Evolutionary conservation across 53 echinoderm and acorn worm genomes (phyloP), one percentile per base, ranked within the genome.

Genomic region (Henricia sp.): DNA sequence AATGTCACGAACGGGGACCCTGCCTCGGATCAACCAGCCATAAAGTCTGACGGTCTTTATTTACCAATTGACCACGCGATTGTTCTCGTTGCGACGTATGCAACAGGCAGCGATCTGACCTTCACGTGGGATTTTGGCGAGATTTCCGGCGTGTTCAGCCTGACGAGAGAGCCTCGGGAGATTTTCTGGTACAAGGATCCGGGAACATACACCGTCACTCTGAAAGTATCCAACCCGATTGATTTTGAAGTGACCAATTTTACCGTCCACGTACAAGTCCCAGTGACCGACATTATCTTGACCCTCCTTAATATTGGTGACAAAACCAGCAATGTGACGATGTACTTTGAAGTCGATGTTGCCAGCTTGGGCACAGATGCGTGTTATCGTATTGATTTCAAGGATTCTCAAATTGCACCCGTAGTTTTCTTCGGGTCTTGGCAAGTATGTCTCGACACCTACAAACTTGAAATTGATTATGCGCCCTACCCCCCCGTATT

Each of bases 51-150:
- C 20, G 48, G 35, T 3, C 55, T 75, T 17, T 70, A 51, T 11
- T 27, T 70, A n/a, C 90, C 90, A 10, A 26, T 90, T 6, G 82
- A 90, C 37, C 54, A 59, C 9, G 85, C 85, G 28, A 11, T 78
- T 4, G 74, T 90, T 28, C 50, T 85, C 1, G 34, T 37, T 19
- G 86, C 86, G 3, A 50, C 37, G 5, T 38, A 19, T 41, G 20
- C 67, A 0, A 65, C 78, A 26, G 93, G 93, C 24, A 83, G 68
- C 17, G 63, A 32, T 12, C 70, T 88, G 27, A 40, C 71, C 2
- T 90, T 84, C 23, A 1, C 28, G 3, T 93, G 91, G 89, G 71
- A 85, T 72, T 93, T 93, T 72, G 90, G 85, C 6, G 91, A 88
- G 46, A 40, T 39, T 0, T 42, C 32, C 19, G 44, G 39, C 13